Evolutionary conservation across 2,888 invertebrate species (phyloP).

Genomic region (Melieria picta): DNA sequence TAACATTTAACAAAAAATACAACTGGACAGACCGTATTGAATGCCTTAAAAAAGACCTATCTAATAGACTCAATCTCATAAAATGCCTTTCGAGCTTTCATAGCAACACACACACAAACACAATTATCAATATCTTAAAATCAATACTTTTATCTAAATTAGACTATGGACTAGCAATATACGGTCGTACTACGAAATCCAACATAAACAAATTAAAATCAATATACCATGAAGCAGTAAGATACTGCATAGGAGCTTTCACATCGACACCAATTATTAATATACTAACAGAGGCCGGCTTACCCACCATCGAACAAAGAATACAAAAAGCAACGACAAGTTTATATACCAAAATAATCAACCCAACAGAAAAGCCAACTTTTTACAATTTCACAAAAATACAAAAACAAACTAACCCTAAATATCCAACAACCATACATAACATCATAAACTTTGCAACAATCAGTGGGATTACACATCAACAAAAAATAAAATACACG

Average conservation of each 20-base stretch:
- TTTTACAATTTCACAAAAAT: too few species aligned
- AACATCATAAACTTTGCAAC: too few species aligned
- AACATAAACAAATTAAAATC: constrained; percentile 1
- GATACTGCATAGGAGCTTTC: constrained; percentile 6
- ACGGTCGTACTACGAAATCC: constrained; percentile 1
- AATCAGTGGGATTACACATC: too few species aligned
- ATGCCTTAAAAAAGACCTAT: neutral
- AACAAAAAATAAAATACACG: too few species aligned
- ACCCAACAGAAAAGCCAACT: too few species aligned
- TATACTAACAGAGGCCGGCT: neutral
- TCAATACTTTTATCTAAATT: constrained; percentile 7
- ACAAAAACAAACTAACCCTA: too few species aligned
- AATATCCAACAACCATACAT: too few species aligned
- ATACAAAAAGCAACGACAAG: too few species aligned
- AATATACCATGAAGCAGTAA: neutral
- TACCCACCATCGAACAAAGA: neutral
- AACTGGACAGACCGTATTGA: neutral
- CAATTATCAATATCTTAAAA: neutral
- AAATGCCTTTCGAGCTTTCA: too few species aligned
- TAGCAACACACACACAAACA: neutral
- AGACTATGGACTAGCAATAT: constrained; percentile 3
- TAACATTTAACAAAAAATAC: constrained; percentile 9
- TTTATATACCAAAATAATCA: too few species aligned
- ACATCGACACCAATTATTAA: neutral
- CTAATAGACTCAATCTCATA: neutral